Evolutionary conservation across 2,888 invertebrate genomes (phyloP).

Genomic region (Rhagophthalmus giganteus): DNA sequence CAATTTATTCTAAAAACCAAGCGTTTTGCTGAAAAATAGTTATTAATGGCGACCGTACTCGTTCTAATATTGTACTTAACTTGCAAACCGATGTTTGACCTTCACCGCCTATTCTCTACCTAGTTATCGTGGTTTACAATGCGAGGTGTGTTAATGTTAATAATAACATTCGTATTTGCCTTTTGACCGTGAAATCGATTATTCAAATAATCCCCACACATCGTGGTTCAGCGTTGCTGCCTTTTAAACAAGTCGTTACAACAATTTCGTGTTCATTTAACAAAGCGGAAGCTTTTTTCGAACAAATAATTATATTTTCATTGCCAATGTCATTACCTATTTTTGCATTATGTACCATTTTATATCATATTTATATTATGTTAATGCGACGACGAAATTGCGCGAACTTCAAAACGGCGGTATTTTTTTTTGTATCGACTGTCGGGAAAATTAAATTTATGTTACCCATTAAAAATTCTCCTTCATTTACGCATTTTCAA

Average conservation of each 20-base stretch:
- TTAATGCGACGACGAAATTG: no score
- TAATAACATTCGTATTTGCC: conserved; percentile 35
- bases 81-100: conserved; percentile 38
- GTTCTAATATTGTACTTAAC: conserved; percentile 26
- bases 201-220: conserved; percentile 12
- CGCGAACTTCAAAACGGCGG: no score
- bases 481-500: not conserved
- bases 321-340: not conserved
- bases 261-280: not conserved
- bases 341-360: not conserved
- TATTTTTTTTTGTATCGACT: no score
- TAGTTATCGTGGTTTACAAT: conserved; percentile 36
- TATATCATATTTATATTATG: not conserved
- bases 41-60: conserved; percentile 1
- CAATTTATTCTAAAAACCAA: no score
- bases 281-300: not conserved
- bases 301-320: not conserved
- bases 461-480: no score
- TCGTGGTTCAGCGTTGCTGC: not conserved
- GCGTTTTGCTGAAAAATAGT: no score
- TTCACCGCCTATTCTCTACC: conserved; percentile 38
- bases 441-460: no score
- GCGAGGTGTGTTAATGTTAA: conserved; percentile 39
- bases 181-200: conserved; percentile 38
- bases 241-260: not conserved